Percentiles rank a stretch among this genome's conserved stretches.
phyloP scores from a whole-genome alignment of 1,140 invertebrate genomes.

The Neodiprion fabricii region DNA sequence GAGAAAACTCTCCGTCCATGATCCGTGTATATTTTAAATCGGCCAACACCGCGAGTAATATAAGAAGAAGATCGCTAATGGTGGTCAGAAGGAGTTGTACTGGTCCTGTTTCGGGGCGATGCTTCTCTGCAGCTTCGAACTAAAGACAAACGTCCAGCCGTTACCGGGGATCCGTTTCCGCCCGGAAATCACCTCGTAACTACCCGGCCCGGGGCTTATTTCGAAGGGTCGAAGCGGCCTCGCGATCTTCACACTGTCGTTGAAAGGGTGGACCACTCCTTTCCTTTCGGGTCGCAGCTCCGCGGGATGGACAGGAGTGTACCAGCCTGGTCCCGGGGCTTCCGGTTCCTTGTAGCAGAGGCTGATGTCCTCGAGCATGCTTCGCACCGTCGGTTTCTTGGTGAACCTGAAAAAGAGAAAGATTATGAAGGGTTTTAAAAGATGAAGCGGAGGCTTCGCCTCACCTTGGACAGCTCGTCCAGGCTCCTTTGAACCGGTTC shows the following conservation, averaged over 20 bases:
- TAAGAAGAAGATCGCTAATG: too few relatives aligned
- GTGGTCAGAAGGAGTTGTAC: slow-evolving; percentile 20
- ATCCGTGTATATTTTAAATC: too few relatives aligned
- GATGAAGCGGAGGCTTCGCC: neutral
- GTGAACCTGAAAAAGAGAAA: slow-evolving; percentile 25
- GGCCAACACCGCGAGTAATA: too few relatives aligned
- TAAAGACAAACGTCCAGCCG: slow-evolving; percentile 34
- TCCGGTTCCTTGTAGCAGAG: slow-evolving; percentile 33
- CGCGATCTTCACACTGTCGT: slow-evolving; percentile 21
- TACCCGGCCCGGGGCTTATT: slow-evolving; percentile 28
- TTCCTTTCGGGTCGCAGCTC: slow-evolving; percentile 23
- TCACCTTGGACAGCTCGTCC: slow-evolving; percentile 31
- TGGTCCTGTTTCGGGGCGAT: neutral
- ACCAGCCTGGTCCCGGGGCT: slow-evolving; percentile 32
- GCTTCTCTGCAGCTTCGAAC: slow-evolving; percentile 29
- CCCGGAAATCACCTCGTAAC: slow-evolving; percentile 20
- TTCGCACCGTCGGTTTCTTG: slow-evolving; percentile 24
- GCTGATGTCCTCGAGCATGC: slow-evolving; percentile 24
- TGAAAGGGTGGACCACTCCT: slow-evolving; percentile 27
- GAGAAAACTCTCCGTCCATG: too few relatives aligned
- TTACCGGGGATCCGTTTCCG: slow-evolving; percentile 5
- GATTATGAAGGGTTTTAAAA: neutral
- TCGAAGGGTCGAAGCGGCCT: neutral
- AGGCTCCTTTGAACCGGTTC: slow-evolving; percentile 37
- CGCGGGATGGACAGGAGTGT: slow-evolving; percentile 6